These are phyloP conservation scores for Chionomys nivalis DNA, from an alignment of 2,113 vertebrate species.

Conservation along the genomic window DNA sequence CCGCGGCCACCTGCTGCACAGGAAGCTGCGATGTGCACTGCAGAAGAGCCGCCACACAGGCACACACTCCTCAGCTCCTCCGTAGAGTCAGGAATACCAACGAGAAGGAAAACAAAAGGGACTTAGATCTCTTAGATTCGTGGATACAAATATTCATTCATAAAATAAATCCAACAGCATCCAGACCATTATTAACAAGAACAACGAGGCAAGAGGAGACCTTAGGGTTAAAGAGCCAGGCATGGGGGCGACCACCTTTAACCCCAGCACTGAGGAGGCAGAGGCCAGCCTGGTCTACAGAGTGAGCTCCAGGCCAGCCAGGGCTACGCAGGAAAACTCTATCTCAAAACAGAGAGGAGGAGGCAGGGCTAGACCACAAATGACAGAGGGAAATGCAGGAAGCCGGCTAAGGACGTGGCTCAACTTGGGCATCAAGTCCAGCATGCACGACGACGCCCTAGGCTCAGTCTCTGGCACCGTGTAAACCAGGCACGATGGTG, in stretches of 20 bases:
- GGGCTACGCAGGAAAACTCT: neutral
- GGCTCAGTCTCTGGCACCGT: neutral
- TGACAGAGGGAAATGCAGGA: no score
- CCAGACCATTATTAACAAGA: neutral
- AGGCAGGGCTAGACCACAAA: neutral
- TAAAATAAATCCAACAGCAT: neutral
- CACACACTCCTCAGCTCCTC: neutral
- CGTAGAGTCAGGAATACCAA: neutral
- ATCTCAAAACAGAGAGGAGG: neutral
- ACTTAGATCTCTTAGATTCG: neutral
- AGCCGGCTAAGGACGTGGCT: neutral
- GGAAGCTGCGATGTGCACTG: rapidly evolving
- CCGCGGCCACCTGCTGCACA: rapidly evolving
- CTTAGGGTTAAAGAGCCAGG: neutral
- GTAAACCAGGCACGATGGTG: neutral
- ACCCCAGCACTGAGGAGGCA: neutral
- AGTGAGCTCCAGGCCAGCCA: neutral
- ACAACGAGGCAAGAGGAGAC: neutral
- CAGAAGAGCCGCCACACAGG: neutral
- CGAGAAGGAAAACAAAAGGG: neutral
- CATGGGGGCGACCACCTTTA: neutral
- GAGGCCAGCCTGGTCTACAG: neutral
- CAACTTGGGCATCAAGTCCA: no score
- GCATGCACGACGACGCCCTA: neutral
- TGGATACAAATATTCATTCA: neutral